Base-by-base conservation (phyloP, 2,888 invertebrate genomes). In the Thumatha senex region DNA sequence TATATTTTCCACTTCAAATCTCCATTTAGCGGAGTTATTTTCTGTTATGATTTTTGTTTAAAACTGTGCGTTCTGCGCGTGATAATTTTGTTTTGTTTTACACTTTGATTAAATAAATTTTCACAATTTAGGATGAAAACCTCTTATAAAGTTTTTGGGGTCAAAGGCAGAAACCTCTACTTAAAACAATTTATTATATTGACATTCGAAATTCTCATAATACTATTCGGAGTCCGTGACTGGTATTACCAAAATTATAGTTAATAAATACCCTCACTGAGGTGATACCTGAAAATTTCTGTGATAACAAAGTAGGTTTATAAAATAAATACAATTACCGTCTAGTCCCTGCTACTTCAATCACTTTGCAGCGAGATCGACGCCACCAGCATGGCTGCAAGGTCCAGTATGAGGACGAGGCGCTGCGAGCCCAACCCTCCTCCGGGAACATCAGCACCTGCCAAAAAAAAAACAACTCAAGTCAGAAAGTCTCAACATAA, bases 341-440 rank as follows among this genome's bases (percentile, higher is more conserved):
- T 80, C 95, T 93, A 36, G 95, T 95, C 60, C 96, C 96, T 46
- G 95, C 95, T 49, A 96, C 95, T 85, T 97, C 96, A 51, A 96
- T 95, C 64, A 97, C 96, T 88, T 96, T 96, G 88, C 96, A 97
- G 45, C 95, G 93, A 71, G 95, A 95, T 48, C 95, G 92, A 65
- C 96, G 95, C 97, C 97, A 97, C 96, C 96, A 96, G 76, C 95
- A 95, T 41, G 96, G 96, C 82, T 96, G 96, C 74, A 97, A 93
- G 48, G 96, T 95, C 96, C 96, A 97, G 88, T 97, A 96, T 48
- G 96, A 96, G 46, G 96, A 96, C 46, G 96, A 95, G 34, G 97
- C 97, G 70, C 96, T 96, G 66, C 96, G 94, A 58, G 97, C 97
- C 96, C 96, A 97, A 15, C 97, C 96, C 80, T 97, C 97, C 82